phyloP scores from a whole-genome alignment of 2,797 vertebrate genomes.

The Xiphorhynchus erythropygius region DNA sequence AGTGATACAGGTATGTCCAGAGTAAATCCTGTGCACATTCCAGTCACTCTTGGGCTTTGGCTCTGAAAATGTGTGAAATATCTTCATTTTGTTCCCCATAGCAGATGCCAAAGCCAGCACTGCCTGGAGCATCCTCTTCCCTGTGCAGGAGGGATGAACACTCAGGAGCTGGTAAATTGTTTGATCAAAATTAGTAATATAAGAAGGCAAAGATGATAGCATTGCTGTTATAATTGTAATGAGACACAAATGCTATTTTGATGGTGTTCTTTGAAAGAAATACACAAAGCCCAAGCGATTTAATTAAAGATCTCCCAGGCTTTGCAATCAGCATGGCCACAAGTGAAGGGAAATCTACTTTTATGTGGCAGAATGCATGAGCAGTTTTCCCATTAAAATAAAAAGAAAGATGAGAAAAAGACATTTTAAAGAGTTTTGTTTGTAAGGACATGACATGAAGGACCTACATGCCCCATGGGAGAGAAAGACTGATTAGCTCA shows the following conservation, averaged over 20 bases:
- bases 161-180: background rate
- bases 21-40: background rate
- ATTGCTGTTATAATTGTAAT: slow-evolving; percentile 39
- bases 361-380: slow-evolving; percentile 59
- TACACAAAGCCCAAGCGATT: slow-evolving; percentile 45
- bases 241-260: slow-evolving; percentile 74
- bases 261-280: slow-evolving; percentile 73
- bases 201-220: background rate
- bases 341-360: slow-evolving; percentile 56
- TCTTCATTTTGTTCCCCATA: background rate
- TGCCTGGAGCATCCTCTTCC: background rate
- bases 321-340: slow-evolving; percentile 74
- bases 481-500: background rate
- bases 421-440: background rate
- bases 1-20: rapidly evolving
- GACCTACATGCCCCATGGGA: background rate
- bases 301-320: slow-evolving; percentile 74
- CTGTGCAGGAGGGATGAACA: background rate
- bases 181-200: background rate
- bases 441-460: background rate
- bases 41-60: background rate
- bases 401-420: slow-evolving; percentile 10
- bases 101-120: background rate
- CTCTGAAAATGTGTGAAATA: background rate
- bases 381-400: background rate